Evolutionary conservation across 1,140 invertebrate genomes (phyloP), one percentile per base, ranked within the genome.

Genomic region (Drosophila littoralis): DNA sequence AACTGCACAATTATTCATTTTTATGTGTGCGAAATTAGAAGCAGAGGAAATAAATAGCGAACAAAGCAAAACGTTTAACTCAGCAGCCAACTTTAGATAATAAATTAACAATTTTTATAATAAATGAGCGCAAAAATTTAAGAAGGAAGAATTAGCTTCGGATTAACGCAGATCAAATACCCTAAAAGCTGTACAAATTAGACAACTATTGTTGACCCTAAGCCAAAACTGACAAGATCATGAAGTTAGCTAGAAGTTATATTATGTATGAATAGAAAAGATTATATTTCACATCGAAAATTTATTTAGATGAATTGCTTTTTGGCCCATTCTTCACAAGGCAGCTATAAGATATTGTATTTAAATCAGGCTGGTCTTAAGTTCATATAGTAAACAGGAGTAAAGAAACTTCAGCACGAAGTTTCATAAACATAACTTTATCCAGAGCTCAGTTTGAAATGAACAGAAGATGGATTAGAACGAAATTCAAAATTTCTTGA

Each of bases 1-100:
- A 71, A 88, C 46, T 88, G 79, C 83, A 83, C 69, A 83, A 88
- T 88, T 88, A 88, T 65, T 86, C 57, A 83, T 79, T 85, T 74
- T 68, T 71, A 35, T 58, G 12, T 54, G 42, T 77, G 60, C 59
- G 35, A 74, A 68, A 60, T 28, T 17, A 6, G 33, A 36, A 40
- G 50, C 35, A 51, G 33, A 69, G 66, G 60, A 79, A 83, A 68
- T 60, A 60, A 59, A 81, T 77, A 46, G 55, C 57, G 51, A 17
- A 65, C 15, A 42, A 50, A 65, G 46, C 40, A 43, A 57, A 63
- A 51, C 45, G 13, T 40, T 72, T 72, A 51, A 57, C 9, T 42
- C 32, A 22, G 15, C 52, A 50, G 48, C 28, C 43, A 45, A 48
- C 43, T 57, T 60, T 40, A 33, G 51, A 43, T 66, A 45, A 50